phyloP scores from a whole-genome alignment of 2,797 vertebrate species.

The Xerus rutilus region DNA sequence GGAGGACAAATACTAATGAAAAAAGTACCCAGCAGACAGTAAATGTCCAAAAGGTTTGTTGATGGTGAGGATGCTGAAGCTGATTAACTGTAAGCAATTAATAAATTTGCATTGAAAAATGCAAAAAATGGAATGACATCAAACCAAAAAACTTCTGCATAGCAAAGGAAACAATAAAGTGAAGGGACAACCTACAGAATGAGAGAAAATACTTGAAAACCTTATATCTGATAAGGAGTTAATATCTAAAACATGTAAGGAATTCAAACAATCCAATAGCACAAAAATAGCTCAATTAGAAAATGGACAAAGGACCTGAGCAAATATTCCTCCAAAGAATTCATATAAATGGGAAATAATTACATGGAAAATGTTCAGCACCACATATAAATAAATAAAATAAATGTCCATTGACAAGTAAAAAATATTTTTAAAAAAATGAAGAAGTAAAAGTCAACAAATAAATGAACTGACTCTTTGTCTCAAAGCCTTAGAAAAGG shows the following conservation, averaged over 20 bases:
- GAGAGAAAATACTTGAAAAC: not conserved
- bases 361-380: no score
- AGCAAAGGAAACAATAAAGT: not conserved
- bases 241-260: not conserved
- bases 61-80: not conserved
- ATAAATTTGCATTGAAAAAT: slow-evolving; percentile 1
- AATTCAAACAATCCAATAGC: not conserved
- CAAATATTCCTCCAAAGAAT: no score
- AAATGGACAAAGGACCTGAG: not conserved
- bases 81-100: not conserved
- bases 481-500: no score
- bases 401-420: no score
- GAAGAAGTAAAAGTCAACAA: no score
- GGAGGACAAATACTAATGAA: not conserved
- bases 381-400: no score
- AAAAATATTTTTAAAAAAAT: no score
- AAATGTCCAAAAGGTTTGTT: not conserved
- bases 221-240: no score
- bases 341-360: no score
- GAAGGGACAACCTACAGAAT: not conserved
- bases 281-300: not conserved
- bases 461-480: no score
- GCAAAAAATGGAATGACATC: not conserved
- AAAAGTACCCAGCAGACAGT: not conserved
- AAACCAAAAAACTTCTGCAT: not conserved